Evolutionary conservation across 2,888 invertebrate genomes (phyloP).

Genomic region (Drosophila sordidula): DNA sequence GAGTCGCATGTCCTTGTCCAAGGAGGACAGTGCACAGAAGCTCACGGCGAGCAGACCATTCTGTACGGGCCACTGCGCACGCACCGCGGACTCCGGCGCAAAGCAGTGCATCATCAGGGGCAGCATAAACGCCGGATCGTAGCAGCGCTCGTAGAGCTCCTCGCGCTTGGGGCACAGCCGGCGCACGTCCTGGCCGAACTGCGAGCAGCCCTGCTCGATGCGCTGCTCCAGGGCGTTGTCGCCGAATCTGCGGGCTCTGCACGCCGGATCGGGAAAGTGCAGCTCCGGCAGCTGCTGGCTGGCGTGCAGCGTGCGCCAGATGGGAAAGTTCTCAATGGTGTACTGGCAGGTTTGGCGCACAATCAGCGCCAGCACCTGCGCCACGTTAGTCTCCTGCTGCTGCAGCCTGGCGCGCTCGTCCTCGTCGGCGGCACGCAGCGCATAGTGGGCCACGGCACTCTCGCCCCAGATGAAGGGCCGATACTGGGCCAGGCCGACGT

Average conservation of each 20-base stretch:
- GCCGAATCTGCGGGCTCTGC: slow-evolving; percentile 66
- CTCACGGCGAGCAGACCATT: slow-evolving; percentile 90
- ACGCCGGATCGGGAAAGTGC: slow-evolving; percentile 71
- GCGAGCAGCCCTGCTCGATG: slow-evolving; percentile 70
- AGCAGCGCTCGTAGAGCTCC: slow-evolving; percentile 86
- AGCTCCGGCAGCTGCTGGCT: slow-evolving; percentile 79
- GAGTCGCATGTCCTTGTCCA: slow-evolving; percentile 88
- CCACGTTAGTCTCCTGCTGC: slow-evolving; percentile 90
- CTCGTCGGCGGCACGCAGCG: slow-evolving; percentile 86
- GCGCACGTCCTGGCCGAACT: slow-evolving; percentile 67
- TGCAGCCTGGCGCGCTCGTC: slow-evolving; percentile 86
- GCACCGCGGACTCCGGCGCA: slow-evolving; percentile 90
- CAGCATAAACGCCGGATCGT: slow-evolving; percentile 93
- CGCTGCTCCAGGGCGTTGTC: slow-evolving; percentile 77
- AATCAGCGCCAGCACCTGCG: slow-evolving; percentile 90
- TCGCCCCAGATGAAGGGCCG: slow-evolving; percentile 94
- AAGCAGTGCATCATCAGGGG: slow-evolving; percentile 91
- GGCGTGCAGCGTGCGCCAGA: slow-evolving; percentile 86
- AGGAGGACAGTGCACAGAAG: slow-evolving; percentile 90
- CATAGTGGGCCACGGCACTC: slow-evolving; percentile 91
- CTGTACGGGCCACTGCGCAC: slow-evolving; percentile 89
- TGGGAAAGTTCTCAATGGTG: slow-evolving; percentile 90
- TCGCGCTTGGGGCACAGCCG: slow-evolving; percentile 82
- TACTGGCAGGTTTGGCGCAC: slow-evolving; percentile 88
- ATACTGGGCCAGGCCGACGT: slow-evolving; percentile 88